These are phyloP conservation scores for Pristionchus exspectatus DNA, from an alignment of 2,888 invertebrate species.

Conservation along the genomic window DNA sequence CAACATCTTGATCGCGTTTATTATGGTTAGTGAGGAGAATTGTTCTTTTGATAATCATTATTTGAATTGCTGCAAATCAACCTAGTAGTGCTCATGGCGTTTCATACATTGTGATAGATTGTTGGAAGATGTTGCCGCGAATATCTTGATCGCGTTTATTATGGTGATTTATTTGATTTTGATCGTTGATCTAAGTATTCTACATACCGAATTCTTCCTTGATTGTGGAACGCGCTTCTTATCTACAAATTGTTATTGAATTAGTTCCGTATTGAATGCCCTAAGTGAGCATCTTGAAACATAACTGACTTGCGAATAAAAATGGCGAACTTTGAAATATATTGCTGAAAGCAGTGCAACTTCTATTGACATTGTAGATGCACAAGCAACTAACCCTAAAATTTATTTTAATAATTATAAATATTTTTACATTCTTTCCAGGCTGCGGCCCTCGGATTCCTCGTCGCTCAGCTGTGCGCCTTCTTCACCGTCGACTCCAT, in stretches of 20 bases:
- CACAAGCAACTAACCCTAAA: background rate
- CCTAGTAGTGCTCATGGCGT: too few relatives aligned
- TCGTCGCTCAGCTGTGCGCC: slow-evolving; percentile 42
- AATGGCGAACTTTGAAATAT: too few relatives aligned
- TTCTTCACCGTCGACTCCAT: slow-evolving; percentile 52
- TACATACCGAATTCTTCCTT: too few relatives aligned
- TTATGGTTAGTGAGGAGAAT: slow-evolving; percentile 41
- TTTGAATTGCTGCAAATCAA: too few relatives aligned
- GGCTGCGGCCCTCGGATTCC: slow-evolving; percentile 14
- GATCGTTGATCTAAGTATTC: too few relatives aligned
- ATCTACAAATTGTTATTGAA: too few relatives aligned
- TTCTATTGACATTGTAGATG: background rate
- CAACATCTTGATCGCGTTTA: slow-evolving; percentile 14
- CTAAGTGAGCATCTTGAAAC: too few relatives aligned
- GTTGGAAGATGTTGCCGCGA: background rate
- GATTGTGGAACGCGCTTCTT: too few relatives aligned
- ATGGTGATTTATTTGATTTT: background rate
- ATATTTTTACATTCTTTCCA: background rate
- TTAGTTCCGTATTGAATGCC: too few relatives aligned
- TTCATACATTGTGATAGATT: background rate
- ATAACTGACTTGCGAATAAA: too few relatives aligned
- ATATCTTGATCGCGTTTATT: slow-evolving; percentile 16
- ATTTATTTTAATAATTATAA: background rate
- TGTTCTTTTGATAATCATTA: too few relatives aligned
- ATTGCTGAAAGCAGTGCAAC: background rate